These are phyloP conservation scores for Ochotona curzoniae DNA, from an alignment of 2,113 vertebrate species.

Conservation along the genomic window DNA sequence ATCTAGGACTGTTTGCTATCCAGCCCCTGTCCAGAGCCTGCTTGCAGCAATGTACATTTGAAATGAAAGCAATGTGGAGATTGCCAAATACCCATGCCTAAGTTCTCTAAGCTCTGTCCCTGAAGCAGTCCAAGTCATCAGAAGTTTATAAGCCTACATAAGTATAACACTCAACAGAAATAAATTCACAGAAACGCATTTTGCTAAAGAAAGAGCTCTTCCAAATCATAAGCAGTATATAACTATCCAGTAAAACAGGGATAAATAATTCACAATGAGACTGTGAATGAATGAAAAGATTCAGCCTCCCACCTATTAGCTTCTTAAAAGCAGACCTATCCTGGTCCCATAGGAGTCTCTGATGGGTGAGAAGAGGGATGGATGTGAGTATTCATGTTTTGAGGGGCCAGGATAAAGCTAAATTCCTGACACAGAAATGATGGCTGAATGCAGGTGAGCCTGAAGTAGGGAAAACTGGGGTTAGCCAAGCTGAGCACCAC, in stretches of 20 bases:
- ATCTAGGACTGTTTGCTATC: neutral
- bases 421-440: neutral
- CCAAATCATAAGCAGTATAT: conserved; percentile 11
- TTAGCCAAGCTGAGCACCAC: too few relatives aligned
- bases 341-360: neutral
- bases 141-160: neutral
- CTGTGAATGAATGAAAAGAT: neutral
- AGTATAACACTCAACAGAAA: neutral
- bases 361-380: neutral
- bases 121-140: neutral
- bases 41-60: neutral
- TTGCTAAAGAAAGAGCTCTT: conserved; percentile 19
- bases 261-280: conserved; percentile 48
- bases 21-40: neutral
- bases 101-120: neutral
- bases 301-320: too few relatives aligned
- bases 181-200: neutral
- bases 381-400: neutral
- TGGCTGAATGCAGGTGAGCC: neutral
- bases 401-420: neutral
- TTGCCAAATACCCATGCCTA: neutral
- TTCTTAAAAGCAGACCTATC: neutral
- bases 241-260: neutral
- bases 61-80: neutral
- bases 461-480: neutral